Conservation (phyloP, 1,140 invertebrate genomes). For the Hyles vespertilio region DNA sequence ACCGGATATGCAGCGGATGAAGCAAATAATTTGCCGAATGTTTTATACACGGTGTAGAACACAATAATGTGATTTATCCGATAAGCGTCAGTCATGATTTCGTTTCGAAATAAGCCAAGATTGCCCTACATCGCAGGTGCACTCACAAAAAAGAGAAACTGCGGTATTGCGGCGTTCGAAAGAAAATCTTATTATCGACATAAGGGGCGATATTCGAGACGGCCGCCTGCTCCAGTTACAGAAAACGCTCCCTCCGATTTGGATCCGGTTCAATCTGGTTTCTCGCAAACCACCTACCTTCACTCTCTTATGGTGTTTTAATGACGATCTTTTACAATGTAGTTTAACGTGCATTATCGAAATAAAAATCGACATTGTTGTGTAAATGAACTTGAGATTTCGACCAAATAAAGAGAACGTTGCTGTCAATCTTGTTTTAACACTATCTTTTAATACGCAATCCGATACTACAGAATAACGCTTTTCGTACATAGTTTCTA, state of each 20-base stretch:
- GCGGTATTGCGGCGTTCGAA: slow-evolving; percentile 51
- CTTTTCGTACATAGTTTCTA: too few relatives aligned
- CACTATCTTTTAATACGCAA: too few relatives aligned
- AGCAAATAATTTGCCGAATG: slow-evolving; percentile 1
- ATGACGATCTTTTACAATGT: slow-evolving; percentile 46
- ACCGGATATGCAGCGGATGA: too few relatives aligned
- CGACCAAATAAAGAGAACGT: not conserved
- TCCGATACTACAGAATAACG: too few relatives aligned
- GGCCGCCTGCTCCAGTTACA: slow-evolving; percentile 66
- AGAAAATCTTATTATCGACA: slow-evolving; percentile 71
- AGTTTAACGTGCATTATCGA: slow-evolving; percentile 21
- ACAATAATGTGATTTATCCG: slow-evolving; percentile 29
- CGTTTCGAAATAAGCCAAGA: slow-evolving; percentile 55
- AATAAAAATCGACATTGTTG: slow-evolving; percentile 23
- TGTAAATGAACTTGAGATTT: slow-evolving; percentile 12
- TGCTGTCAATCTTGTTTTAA: too few relatives aligned
- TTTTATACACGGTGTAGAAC: slow-evolving; percentile 1
- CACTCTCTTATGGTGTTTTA: slow-evolving; percentile 62
- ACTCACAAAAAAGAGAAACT: slow-evolving; percentile 71
- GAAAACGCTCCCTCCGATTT: slow-evolving; percentile 62
- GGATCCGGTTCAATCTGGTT: slow-evolving; percentile 68
- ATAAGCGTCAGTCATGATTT: slow-evolving; percentile 52
- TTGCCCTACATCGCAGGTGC: slow-evolving; percentile 65
- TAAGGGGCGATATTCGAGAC: slow-evolving; percentile 71
- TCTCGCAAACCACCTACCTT: slow-evolving; percentile 52